These are phyloP conservation scores for Chrysogorgia sp. DNA, from an alignment of 92 coral and sea anemone genomes.

Conservation along the genomic window DNA sequence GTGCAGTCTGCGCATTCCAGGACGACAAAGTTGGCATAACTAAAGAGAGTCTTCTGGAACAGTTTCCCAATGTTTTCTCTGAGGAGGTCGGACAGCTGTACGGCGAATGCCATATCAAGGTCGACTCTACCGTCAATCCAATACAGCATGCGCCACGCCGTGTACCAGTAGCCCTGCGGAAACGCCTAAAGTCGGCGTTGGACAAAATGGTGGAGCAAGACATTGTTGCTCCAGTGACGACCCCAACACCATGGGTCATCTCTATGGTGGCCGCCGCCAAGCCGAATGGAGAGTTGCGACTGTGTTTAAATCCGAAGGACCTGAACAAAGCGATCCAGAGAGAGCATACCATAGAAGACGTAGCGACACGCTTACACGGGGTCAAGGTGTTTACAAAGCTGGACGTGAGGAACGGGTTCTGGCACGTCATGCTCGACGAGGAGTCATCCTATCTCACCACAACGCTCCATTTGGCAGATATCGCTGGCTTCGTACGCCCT, in stretches of 20 bases:
- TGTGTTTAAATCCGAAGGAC: conserved; percentile 20
- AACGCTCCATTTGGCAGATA: conserved; percentile 49
- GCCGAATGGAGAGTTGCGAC: conserved; percentile 28
- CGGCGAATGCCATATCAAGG: conserved; percentile 44
- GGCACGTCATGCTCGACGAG: conserved; percentile 51
- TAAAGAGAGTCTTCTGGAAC: conserved; percentile 42
- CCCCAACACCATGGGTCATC: conserved; percentile 37
- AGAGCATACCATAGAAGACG: conserved; percentile 55
- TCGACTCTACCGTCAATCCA: conserved; percentile 33
- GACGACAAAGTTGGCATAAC: conserved; percentile 15
- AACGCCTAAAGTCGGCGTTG: no score
- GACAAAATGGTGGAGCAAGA: conserved; percentile 35
- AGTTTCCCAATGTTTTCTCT: conserved; percentile 52
- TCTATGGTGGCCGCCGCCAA: no score
- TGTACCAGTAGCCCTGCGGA: conserved; percentile 37
- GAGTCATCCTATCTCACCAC: conserved; percentile 18
- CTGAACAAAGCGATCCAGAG: no score
- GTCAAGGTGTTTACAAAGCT: conserved; percentile 55
- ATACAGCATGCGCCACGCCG: conserved; percentile 32
- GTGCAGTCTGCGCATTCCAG: conserved; percentile 44
- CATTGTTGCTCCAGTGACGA: conserved; percentile 32
- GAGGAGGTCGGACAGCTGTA: conserved; percentile 42
- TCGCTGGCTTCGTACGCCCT: conserved; percentile 43
- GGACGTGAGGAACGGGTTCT: conserved; percentile 57
- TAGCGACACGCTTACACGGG: conserved; percentile 60